phyloP scores from a whole-genome alignment of 2,888 invertebrate species.

The Andrena bucephala region DNA sequence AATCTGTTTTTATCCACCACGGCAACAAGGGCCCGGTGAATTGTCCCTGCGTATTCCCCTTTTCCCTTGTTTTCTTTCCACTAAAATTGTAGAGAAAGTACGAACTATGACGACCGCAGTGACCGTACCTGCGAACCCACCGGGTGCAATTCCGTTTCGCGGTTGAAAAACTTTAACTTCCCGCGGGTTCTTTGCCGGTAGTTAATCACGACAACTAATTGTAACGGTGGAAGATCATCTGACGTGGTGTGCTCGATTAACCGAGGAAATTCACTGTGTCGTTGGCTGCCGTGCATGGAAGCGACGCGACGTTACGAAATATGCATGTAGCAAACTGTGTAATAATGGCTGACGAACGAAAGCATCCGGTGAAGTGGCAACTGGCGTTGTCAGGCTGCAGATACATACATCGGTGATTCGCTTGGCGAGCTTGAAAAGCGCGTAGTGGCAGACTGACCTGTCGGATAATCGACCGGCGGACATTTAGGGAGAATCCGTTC shows the following conservation, averaged over 20 bases:
- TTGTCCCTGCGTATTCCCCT: neutral
- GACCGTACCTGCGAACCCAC: too few species aligned
- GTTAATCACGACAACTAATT: too few species aligned
- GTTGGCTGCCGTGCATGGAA: conserved; percentile 8
- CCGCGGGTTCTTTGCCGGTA: too few species aligned
- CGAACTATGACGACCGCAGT: too few species aligned
- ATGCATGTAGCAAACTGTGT: conserved; percentile 22
- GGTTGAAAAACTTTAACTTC: too few species aligned
- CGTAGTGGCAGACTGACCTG: conserved; percentile 27
- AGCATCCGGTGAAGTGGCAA: conserved; percentile 37
- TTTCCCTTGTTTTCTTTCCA: too few species aligned
- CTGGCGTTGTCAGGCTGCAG: conserved; percentile 47
- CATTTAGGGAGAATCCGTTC: conserved; percentile 19
- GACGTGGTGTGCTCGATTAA: neutral
- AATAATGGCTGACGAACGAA: conserved; percentile 41
- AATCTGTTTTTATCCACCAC: conserved; percentile 1
- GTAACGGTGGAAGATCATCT: too few species aligned
- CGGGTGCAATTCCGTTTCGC: too few species aligned
- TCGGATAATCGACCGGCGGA: conserved; percentile 33
- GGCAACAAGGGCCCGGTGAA: neutral
- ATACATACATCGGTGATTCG: conserved; percentile 22
- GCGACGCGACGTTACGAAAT: neutral
- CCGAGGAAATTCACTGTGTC: neutral
- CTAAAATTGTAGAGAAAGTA: too few species aligned
- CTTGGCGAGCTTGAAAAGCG: conserved; percentile 26